A percentile compares a stretch with the other conserved stretches of the same genome.
phyloP scores from a whole-genome alignment of 1,140 invertebrate species.

The roundworm (Caenorhabditis elegans) region WBcel235 BX284604.4:7610501-7611000 shows the following conservation, averaged over 20 bases:
- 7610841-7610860: conserved; percentile 47
- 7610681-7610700: conserved; percentile 3
- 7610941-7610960: too few relatives aligned
- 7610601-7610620: not conserved
- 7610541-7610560: conserved; percentile 21
- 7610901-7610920: too few relatives aligned
- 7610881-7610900: conserved; percentile 35
- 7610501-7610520: not conserved
- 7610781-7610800: too few relatives aligned
- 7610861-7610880: conserved; percentile 44
- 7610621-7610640: not conserved
- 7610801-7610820: not conserved
- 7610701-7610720: conserved; percentile 24
- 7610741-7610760: conserved; percentile 10
- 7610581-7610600: not conserved
- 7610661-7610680: not conserved
- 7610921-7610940: too few relatives aligned
- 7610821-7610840: conserved; percentile 32
- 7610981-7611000: too few relatives aligned
- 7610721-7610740: not conserved
- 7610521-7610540: not conserved
- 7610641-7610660: not conserved
- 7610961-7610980: too few relatives aligned
- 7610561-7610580: conserved; percentile 11
- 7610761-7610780: not conserved